These are phyloP conservation scores for Dallia pectoralis DNA, from an alignment of 2,797 vertebrate genomes.

Conservation along the genomic window DNA sequence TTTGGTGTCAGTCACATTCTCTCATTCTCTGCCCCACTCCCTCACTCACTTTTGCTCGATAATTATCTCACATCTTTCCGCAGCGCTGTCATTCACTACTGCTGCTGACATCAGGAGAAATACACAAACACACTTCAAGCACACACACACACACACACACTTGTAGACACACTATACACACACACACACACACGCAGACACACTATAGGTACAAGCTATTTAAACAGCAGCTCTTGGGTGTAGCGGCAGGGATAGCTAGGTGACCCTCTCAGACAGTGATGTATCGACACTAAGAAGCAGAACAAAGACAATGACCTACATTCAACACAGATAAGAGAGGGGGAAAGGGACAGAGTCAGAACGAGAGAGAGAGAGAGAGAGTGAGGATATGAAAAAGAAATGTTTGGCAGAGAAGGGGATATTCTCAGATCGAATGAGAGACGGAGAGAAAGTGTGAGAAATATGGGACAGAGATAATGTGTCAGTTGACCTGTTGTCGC, in stretches of 20 bases:
- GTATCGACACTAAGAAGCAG: neutral
- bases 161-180: neutral
- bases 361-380: neutral
- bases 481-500: no score
- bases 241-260: neutral
- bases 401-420: neutral
- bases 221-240: neutral
- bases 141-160: constrained; percentile 4
- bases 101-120: neutral
- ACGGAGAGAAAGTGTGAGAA: neutral
- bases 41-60: no score
- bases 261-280: neutral
- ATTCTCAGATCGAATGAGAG: neutral
- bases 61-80: no score
- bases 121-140: constrained; percentile 1
- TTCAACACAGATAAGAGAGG: constrained; percentile 13
- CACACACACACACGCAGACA: constrained; percentile 11
- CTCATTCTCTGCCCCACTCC: no score
- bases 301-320: neutral
- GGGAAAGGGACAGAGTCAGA: constrained; percentile 25
- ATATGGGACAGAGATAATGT: neutral
- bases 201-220: no score
- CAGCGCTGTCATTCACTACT: no score
- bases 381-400: neutral
- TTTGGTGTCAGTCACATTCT: no score